Base-by-base conservation (phyloP, 2,113 vertebrate species). In the Oncorhynchus nerka region DNA sequence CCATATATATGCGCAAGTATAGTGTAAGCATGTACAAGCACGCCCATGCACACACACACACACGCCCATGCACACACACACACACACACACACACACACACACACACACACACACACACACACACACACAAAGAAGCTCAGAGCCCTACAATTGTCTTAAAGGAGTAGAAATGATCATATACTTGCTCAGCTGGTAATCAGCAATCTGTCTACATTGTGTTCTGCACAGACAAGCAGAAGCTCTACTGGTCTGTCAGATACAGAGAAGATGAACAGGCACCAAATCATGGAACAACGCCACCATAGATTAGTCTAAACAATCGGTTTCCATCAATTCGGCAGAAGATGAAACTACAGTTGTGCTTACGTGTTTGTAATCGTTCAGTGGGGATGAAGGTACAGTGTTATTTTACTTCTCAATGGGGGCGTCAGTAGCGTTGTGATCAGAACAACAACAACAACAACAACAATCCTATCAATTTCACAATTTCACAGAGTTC, bases 171-270 rank as follows among this genome's bases (percentile, higher is more conserved):
- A 75, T 75, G 49, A 62, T 76, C 75, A 85, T 78, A 79, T 71
- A 57, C 64, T 57, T 59, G 72, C 76, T 72, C 68, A 79, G 76
- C n/a, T 57, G 48, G 79, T 68, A 81, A 74, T 81, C 78, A 72
- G 78, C 79, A 79, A 83, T 85, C 79, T 85, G 74, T 81, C 76
- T 68, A 62, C 55, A 79, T 77, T 79, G 76, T 71, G 74, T 49
- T 67, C 19, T 67, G 59, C 71, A 70, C 79, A 81, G 74, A 78
- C 75, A 81, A 74, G 68, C 77, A 75, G 62, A 49, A 7, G 20
- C 3, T 74, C 15, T 30, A 26, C 48, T 28, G 20, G 12, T 1
- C 28, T 11, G 74, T 34, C 66, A 61, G 61, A 61, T 16, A 55
- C 22, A 72, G 64, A 65, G 39, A 69, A 5, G n/a, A 22, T 32